Evolutionary conservation across 2,113 vertebrate genomes (phyloP), one percentile per base, ranked within the genome.

Genomic region (Synodontis membranacea): DNA sequence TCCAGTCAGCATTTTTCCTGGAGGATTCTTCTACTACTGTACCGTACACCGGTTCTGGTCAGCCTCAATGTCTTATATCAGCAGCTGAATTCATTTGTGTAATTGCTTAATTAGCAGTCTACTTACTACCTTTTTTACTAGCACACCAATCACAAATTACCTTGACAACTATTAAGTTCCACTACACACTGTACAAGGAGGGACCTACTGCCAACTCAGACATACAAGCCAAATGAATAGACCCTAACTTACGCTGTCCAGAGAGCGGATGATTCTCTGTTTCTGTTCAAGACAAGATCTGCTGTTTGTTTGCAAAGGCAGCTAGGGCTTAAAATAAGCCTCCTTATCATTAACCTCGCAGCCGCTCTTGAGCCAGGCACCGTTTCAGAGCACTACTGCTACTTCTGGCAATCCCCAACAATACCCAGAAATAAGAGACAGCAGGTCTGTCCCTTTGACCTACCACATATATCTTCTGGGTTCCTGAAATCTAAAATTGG

Each of bases 31-130:
- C 52, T 60, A 23, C 48, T 34, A 37, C n/a, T n/a, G n/a, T n/a
- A n/a, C n/a, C n/a, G n/a, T n/a, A n/a, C 48, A 34, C 12, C 54
- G 10, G 70, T 74, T 44, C 28, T 60, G 68, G 66, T 39, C 79
- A 82, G 25, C 64, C 28, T 37, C 48, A 54, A 72, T 48, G 46
- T 48, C 56, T 12, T 46, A 14, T 72, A 86, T 74, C 64, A 62
- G 79, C n/a, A 48, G n/a, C 28, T 82, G 75, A 74, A 82, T 44
- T 28, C 60, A 82, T 86, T 82, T 37, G 39, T 56, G 12, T 78
- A 31, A 50, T 50, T 31, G 46, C 74, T 48, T 82, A 86, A 74
- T 48, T 46, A 86, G 42, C 37, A 44, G 39, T 80, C 56, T 25
- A 42, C n/a, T 54, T 37, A 52, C 34, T 42, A 39, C 14, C 14